Evolutionary conservation across 2,797 vertebrate species (phyloP).

Genomic region (Pampus argenteus): DNA sequence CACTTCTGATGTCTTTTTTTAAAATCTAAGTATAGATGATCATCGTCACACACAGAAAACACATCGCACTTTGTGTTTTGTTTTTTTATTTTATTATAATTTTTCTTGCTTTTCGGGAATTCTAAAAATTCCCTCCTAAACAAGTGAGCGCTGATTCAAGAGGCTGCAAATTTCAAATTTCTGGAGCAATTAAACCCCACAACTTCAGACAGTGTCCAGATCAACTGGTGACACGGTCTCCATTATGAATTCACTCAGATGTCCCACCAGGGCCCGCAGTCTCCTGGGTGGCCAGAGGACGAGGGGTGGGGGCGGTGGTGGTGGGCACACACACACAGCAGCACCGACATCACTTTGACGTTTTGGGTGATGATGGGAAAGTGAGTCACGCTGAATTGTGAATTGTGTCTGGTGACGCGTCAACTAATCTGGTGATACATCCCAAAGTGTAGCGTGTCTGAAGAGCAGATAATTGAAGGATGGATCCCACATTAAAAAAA

Average conservation of each 20-base stretch:
- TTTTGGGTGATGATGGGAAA: slow-evolving; percentile 8
- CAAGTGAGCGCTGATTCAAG: slow-evolving; percentile 59
- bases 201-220: slow-evolving; percentile 52
- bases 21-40: not conserved
- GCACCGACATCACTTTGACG: slow-evolving; percentile 37
- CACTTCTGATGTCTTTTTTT: slow-evolving; percentile 23
- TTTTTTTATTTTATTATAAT: slow-evolving; percentile 71
- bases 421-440: slow-evolving; percentile 35
- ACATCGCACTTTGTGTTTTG: slow-evolving; percentile 1
- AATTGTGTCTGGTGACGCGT: slow-evolving; percentile 27
- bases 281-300: slow-evolving; percentile 13
- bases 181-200: slow-evolving; percentile 34
- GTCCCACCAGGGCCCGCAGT: slow-evolving; percentile 9
- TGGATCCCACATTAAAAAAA: slow-evolving; percentile 49
- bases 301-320: not conserved
- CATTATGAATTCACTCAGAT: slow-evolving; percentile 22
- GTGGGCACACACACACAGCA: slow-evolving; percentile 30
- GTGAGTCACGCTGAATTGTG: slow-evolving; percentile 2
- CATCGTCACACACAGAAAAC: not conserved
- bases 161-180: slow-evolving; percentile 42
- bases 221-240: slow-evolving; percentile 60
- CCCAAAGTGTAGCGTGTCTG: slow-evolving; percentile 7
- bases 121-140: slow-evolving; percentile 61
- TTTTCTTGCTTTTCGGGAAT: slow-evolving; percentile 61
- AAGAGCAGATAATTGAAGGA: slow-evolving; percentile 26